Conservation (phyloP, 2,797 vertebrate genomes). For the Astyanax mexicanus region DNA sequence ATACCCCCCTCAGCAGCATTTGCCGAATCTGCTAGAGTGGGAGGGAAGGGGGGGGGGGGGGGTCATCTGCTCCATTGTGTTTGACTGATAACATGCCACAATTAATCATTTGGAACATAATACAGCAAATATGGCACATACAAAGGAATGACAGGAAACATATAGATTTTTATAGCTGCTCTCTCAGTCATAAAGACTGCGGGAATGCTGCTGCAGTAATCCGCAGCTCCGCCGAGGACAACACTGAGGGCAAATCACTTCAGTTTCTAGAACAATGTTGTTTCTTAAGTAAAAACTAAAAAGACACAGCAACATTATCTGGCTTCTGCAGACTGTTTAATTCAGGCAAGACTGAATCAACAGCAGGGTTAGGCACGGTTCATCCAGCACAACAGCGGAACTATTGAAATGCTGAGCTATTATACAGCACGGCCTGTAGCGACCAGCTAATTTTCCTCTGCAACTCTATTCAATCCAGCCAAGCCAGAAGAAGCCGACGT, state of each 20-base stretch:
- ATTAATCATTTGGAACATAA: constrained; percentile 46
- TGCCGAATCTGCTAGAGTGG: not conserved
- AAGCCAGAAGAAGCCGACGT: not conserved
- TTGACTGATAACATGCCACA: constrained; percentile 51
- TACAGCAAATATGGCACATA: constrained; percentile 6
- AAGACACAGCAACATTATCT: constrained; percentile 38
- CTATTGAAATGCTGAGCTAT: constrained; percentile 19
- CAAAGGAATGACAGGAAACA: constrained; percentile 35
- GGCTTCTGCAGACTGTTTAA: constrained; percentile 24
- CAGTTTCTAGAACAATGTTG: constrained; percentile 5
- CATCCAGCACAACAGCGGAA: constrained; percentile 31
- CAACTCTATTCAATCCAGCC: constrained; percentile 21
- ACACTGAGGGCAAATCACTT: not conserved
- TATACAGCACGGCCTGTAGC: constrained; percentile 43
- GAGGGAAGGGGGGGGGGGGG: constrained; percentile 15
- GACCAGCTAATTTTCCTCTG: constrained; percentile 36
- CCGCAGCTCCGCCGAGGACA: not conserved
- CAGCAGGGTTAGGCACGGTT: constrained; percentile 36
- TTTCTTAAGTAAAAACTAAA: constrained; percentile 26
- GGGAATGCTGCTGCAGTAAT: constrained; percentile 19
- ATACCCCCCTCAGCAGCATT: constrained; percentile 1
- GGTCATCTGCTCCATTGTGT: constrained; percentile 42
- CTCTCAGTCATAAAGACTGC: constrained; percentile 19
- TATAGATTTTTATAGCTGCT: constrained; percentile 37
- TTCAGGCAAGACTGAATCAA: constrained; percentile 24